phyloP scores from a whole-genome alignment of 2,888 invertebrate genomes.

The Cheilosia vulpina region DNA sequence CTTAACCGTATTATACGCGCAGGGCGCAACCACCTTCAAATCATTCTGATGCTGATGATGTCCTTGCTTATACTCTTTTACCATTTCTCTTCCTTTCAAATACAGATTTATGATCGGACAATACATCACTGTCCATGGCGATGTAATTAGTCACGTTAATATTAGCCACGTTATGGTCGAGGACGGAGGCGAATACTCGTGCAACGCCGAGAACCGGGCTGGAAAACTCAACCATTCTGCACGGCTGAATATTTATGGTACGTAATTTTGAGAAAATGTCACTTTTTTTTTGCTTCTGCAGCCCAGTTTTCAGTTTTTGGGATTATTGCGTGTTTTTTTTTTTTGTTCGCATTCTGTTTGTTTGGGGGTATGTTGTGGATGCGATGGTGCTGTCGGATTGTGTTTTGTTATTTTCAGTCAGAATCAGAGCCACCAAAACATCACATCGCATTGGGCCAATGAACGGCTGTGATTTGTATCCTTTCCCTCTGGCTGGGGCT shows the following conservation, averaged over 20 bases:
- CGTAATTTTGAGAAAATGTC: constrained; percentile 79
- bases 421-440: constrained; percentile 32
- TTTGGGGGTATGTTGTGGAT: not conserved
- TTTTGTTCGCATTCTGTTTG: not conserved
- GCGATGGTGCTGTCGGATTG: not conserved
- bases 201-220: constrained; percentile 90
- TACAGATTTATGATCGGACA: constrained; percentile 90
- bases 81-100: constrained; percentile 71
- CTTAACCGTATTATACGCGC: not conserved
- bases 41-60: constrained; percentile 40
- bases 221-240: constrained; percentile 90
- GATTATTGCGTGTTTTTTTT: constrained; percentile 45
- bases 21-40: too few species aligned
- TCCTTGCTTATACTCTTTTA: constrained; percentile 53
- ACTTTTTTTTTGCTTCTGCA: constrained; percentile 46
- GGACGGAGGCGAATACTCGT: constrained; percentile 92
- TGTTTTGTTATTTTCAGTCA: constrained; percentile 28
- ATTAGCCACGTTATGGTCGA: constrained; percentile 91
- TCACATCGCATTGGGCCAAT: constrained; percentile 55
- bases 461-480: constrained; percentile 57
- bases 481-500: constrained; percentile 27
- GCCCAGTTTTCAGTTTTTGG: constrained; percentile 24
- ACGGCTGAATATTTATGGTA: constrained; percentile 91
- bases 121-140: constrained; percentile 90
- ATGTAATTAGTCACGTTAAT: constrained; percentile 93